Evolutionary conservation across 2,113 vertebrate genomes (phyloP), one percentile per base, ranked within the genome.

Genomic region (Pachyramphus minor): DNA sequence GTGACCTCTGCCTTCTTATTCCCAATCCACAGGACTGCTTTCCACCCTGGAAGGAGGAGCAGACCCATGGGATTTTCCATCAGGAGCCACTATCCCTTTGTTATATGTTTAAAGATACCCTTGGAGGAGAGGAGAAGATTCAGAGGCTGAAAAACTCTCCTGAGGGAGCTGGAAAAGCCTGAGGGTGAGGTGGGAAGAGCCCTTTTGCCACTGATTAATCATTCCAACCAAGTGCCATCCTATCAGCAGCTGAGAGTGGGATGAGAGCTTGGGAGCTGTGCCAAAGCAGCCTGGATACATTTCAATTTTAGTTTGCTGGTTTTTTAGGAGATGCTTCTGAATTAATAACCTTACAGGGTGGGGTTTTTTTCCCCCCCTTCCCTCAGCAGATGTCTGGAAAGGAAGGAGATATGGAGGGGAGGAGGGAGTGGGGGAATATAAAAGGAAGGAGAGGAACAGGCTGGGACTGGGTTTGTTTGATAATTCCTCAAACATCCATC

Each of bases 231-330:
- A 92, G 87, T 53, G 80, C 5, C 80, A 77, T 90, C 80, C 84
- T 64, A 86, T 91, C 93, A 53, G 67, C 91, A 77, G 55, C 93
- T 74, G 63, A 7, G 45, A 74, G 89, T 1, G 50, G 73, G 37
- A 58, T 9, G 39, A 91, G 89, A 87, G 84, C 60, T 74, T 25
- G 80, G 95, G 89, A 95, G 42, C 60, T 4, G 39, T 2, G 96
- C 96, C 91, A 96, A n/a, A 81, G 73, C 81, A 69, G 56, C 80
- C 77, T 95, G 93, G 95, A 91, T 63, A 1, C 1, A 33, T 60
- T 96, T 95, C 96, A 96, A 39, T 72, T 95, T 14, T 14, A 74
- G 44, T 87, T 96, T 62, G 63, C 50, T 90, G 20, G 58, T 79
- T 3, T 49, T 64, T 89, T 27, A 21, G 23, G 50, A 76, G 89